Percentiles rank a stretch among this genome's conserved stretches.
Conservation (phyloP, 2,113 vertebrate genomes). For the Junco hyemalis region DNA sequence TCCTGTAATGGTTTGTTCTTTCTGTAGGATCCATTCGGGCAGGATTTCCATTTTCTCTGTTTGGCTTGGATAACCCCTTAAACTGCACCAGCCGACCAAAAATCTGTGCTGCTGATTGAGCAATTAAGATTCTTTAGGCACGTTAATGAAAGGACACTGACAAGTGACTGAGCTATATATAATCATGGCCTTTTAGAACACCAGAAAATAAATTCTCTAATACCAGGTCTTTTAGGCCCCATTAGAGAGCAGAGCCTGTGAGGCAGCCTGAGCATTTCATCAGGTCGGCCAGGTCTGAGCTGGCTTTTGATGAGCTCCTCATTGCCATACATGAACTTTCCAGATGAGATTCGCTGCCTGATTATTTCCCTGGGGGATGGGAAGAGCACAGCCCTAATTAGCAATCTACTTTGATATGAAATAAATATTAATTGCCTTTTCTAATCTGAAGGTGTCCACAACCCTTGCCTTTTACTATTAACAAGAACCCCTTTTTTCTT, state of each 20-base stretch:
- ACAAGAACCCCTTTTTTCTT: not conserved
- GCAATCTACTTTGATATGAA: slow-evolving; percentile 46
- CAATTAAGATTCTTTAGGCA: slow-evolving; percentile 53
- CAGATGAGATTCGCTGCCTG: slow-evolving; percentile 56
- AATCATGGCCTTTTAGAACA: slow-evolving; percentile 45
- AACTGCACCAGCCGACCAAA: slow-evolving; percentile 6
- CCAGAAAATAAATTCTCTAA: slow-evolving; percentile 50
- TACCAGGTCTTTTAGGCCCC: slow-evolving; percentile 37
- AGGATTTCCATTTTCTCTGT: slow-evolving; percentile 31
- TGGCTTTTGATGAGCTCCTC: slow-evolving; percentile 31
- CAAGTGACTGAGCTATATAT: slow-evolving; percentile 47
- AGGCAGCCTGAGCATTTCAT: slow-evolving; percentile 11
- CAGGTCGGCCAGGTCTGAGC: slow-evolving; percentile 11
- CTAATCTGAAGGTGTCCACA: slow-evolving; percentile 42
- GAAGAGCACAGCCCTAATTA: slow-evolving; percentile 57
- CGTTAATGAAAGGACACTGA: slow-evolving; percentile 52
- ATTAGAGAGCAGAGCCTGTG: slow-evolving; percentile 37
- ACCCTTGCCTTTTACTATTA: not conserved
- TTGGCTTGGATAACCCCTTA: slow-evolving; percentile 54
- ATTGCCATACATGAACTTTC: slow-evolving; percentile 44
- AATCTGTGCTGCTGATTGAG: slow-evolving; percentile 38
- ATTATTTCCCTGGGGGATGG: slow-evolving; percentile 56
- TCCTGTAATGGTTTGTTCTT: not conserved
- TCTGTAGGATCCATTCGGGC: not conserved
- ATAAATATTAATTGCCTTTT: slow-evolving; percentile 68